Evolutionary conservation across 2,113 vertebrate genomes (phyloP).

Genomic region (Setophaga petechia): DNA sequence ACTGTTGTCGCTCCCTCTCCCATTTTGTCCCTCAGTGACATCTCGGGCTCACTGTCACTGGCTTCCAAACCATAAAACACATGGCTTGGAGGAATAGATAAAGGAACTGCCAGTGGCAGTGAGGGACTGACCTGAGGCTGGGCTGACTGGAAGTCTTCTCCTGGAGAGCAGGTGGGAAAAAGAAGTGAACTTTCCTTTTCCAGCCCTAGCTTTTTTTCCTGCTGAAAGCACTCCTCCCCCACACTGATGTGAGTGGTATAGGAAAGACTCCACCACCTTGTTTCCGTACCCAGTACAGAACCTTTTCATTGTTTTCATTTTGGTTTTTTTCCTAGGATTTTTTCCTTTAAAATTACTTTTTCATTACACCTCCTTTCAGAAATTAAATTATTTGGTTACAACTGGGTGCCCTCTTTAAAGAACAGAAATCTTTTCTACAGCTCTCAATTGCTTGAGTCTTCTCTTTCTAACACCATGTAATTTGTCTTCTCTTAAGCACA

Average conservation of each 20-base stretch:
- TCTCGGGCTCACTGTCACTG: rapidly evolving
- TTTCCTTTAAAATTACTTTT: not conserved
- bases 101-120: rapidly evolving
- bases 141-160: not conserved
- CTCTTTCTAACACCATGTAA: not conserved
- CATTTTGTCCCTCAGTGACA: no score
- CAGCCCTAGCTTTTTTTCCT: no score
- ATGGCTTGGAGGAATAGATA: not conserved
- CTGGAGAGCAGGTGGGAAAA: no score
- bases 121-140: rapidly evolving
- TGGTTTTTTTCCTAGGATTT: not conserved
- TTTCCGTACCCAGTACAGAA: not conserved
- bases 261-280: not conserved
- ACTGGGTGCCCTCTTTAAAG: not conserved
- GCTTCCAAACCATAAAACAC: not conserved
- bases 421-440: not conserved
- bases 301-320: not conserved
- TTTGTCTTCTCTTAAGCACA: not conserved
- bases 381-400: not conserved
- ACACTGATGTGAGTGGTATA: no score
- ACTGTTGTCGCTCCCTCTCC: rapidly evolving
- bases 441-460: not conserved
- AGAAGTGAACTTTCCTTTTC: no score
- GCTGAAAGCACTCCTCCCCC: no score
- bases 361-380: not conserved